phyloP scores from a whole-genome alignment of 1,140 invertebrate genomes.

The Drosophila parvula region DNA sequence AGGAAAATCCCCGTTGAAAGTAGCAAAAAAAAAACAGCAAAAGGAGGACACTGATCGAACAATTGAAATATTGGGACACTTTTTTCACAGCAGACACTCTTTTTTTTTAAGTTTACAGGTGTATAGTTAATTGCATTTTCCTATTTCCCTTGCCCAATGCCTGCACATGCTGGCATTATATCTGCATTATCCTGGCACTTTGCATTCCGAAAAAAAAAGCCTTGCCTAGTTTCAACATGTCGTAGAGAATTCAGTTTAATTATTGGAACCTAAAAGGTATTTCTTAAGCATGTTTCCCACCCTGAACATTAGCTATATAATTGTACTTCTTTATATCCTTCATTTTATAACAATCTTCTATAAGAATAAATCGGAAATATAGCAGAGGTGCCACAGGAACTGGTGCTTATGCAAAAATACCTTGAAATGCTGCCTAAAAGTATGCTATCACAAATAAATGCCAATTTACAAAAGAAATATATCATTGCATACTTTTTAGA shows the following conservation, averaged over 20 bases:
- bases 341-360: too few relatives aligned
- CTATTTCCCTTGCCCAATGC: not conserved
- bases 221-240: conserved; percentile 60
- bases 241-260: too few relatives aligned
- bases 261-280: too few relatives aligned
- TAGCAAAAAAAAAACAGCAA: not conserved
- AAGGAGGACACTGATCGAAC: not conserved
- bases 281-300: too few relatives aligned
- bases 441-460: not conserved
- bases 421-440: too few relatives aligned
- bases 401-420: too few relatives aligned
- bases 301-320: too few relatives aligned
- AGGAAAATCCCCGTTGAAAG: not conserved
- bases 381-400: too few relatives aligned
- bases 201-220: conserved; percentile 41
- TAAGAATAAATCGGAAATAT: too few relatives aligned
- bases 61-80: not conserved
- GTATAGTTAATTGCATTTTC: not conserved
- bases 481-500: not conserved
- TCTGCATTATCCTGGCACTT: conserved; percentile 6
- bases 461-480: not conserved
- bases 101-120: not conserved
- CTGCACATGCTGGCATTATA: too few relatives aligned
- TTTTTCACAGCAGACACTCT: not conserved
- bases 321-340: too few relatives aligned